These are phyloP conservation scores for Botia kubotai DNA, from an alignment of 2,797 vertebrate genomes.

Conservation along the genomic window DNA sequence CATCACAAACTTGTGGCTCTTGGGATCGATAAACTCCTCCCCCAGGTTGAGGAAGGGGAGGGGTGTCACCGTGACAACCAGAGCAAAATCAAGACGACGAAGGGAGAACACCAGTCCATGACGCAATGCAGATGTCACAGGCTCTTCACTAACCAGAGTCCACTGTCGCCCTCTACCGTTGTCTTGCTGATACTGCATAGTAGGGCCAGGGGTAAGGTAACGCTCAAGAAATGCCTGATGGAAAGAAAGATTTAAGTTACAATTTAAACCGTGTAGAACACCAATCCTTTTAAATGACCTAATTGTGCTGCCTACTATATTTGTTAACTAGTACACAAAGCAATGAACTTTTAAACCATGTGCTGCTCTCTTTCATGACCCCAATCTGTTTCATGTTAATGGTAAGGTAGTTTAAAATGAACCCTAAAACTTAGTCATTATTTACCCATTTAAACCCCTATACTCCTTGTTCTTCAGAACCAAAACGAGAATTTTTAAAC, in stretches of 20 bases:
- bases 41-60: conserved; percentile 92
- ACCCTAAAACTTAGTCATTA: too few species aligned
- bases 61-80: conserved; percentile 88
- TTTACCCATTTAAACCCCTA: too few species aligned
- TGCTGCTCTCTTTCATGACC: too few species aligned
- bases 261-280: not conserved
- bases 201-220: conserved; percentile 88
- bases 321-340: too few species aligned
- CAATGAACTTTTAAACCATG: too few species aligned
- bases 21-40: conserved; percentile 96
- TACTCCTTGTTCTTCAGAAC: too few species aligned
- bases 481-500: too few species aligned
- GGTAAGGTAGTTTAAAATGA: too few species aligned
- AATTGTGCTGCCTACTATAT: too few species aligned
- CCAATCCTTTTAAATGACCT: not conserved
- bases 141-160: conserved; percentile 93
- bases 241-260: not conserved
- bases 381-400: too few species aligned
- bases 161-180: conserved; percentile 93
- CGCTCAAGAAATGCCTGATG: conserved; percentile 91
- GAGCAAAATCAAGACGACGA: conserved; percentile 90
- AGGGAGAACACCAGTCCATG: conserved; percentile 89
- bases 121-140: conserved; percentile 88
- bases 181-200: conserved; percentile 93
- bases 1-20: conserved; percentile 97